Base-by-base conservation (phyloP, 1,140 invertebrate species). In the Drosophila setifemur region DNA sequence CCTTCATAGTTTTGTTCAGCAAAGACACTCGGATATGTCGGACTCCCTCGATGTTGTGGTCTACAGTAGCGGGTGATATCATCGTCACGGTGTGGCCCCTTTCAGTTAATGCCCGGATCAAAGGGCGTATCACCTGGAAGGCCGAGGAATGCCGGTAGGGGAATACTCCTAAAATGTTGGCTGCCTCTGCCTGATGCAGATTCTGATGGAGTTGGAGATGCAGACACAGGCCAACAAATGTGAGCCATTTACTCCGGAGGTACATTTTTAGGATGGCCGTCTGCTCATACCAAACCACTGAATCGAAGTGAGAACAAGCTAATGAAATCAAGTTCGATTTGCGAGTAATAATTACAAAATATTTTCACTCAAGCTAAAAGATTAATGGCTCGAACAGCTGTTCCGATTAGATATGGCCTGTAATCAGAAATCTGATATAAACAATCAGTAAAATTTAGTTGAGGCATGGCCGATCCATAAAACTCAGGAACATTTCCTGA, bases 401-500 rank as follows among this genome's bases (percentile, higher is more conserved):
- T n/a, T n/a, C n/a, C n/a, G n/a, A n/a, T n/a, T n/a, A n/a, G n/a
- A n/a, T n/a, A n/a, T n/a, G n/a, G n/a, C n/a, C n/a, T n/a, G n/a
- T n/a, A n/a, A n/a, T n/a, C n/a, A n/a, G n/a, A n/a, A n/a, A n/a
- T n/a, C n/a, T n/a, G n/a, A n/a, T n/a, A n/a, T n/a, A n/a, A n/a
- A n/a, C n/a, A n/a, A n/a, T n/a, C n/a, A n/a, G n/a, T n/a, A n/a
- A n/a, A n/a, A n/a, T n/a, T n/a, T n/a, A n/a, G n/a, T 90, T 71
- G 5, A 92, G 78, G 0, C 90, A 82, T 0, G 93, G 92, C 25
- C 92, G 89, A 66, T 94, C 93, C 40, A 72, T 83, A 55, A 93
- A 93, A 4, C 90, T 71, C 26, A 54, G 53, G 0, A 93, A 93
- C 4, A 93, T 55, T 88, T 90, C 26, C 6, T 49, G 29, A 2